Percentiles rank a stretch among this genome's conserved stretches.
Evolutionary conservation across 2,888 invertebrate genomes (phyloP).

Genomic region (Cataglyphis cursor): DNA sequence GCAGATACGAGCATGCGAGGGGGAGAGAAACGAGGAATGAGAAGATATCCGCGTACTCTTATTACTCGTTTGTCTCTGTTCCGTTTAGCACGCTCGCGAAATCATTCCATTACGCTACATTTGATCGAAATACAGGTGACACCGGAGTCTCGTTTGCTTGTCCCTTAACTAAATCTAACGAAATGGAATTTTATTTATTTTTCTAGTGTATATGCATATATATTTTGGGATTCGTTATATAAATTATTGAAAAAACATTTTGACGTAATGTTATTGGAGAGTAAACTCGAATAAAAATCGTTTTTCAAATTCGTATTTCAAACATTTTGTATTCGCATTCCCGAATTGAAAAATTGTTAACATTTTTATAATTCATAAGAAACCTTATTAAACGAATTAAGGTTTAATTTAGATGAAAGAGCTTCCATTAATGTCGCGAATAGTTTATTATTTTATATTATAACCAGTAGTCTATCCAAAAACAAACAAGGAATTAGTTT

Average conservation of each 20-base stretch:
- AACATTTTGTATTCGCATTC: not conserved
- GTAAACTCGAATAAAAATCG: not conserved
- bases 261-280: not conserved
- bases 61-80: constrained; percentile 72
- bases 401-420: not conserved
- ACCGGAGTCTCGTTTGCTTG: not conserved
- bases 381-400: not conserved
- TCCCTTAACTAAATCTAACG: not conserved
- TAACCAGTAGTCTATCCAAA: not conserved
- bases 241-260: constrained; percentile 10
- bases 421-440: not conserved
- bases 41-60: constrained; percentile 72
- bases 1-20: constrained; percentile 18
- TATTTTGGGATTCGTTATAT: not conserved
- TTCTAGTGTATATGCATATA: no score
- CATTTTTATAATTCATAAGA: not conserved
- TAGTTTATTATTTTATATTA: not conserved
- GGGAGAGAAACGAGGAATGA: constrained; percentile 54
- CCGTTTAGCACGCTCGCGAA: constrained; percentile 66
- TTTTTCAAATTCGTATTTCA: not conserved
- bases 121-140: constrained; percentile 21
- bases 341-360: not conserved
- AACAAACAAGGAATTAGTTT: constrained; percentile 26
- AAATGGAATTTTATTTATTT: not conserved
- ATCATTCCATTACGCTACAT: constrained; percentile 70